phyloP scores from a whole-genome alignment of 2,113 vertebrate genomes.

The Gopherus flavomarginatus region DNA sequence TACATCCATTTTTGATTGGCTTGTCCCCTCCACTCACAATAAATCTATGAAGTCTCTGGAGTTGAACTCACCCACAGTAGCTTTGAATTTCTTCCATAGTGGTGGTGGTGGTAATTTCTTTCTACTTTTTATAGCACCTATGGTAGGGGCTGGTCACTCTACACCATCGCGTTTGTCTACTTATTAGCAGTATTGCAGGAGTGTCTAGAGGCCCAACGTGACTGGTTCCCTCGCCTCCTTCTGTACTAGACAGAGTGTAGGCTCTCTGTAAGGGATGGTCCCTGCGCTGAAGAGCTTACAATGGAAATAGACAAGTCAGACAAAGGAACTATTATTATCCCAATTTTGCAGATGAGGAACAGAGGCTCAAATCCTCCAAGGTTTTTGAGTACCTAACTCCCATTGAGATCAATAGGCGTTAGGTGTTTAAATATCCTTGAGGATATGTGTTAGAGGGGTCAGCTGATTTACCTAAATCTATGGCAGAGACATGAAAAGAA shows the following conservation, averaged over 20 bases:
- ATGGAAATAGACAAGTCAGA: not conserved
- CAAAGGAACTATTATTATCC: not conserved
- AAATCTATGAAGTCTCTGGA: not conserved
- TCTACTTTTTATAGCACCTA: not conserved
- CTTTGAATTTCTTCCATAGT: not conserved
- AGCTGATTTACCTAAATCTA: conserved; percentile 15
- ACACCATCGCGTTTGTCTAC: not conserved
- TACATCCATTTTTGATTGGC: not conserved
- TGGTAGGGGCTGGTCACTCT: not conserved
- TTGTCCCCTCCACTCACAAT: fast-evolving
- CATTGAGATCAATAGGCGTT: no score
- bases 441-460: not conserved
- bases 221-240: not conserved
- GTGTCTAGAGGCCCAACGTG: not conserved
- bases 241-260: not conserved
- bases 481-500: not conserved
- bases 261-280: not conserved
- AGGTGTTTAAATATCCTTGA: no score
- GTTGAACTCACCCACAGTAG: not conserved
- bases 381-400: not conserved
- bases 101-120: not conserved
- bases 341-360: not conserved
- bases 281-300: not conserved
- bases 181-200: not conserved
- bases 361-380: not conserved